Evolutionary conservation across 2,888 invertebrate species (phyloP), one percentile per base, ranked within the genome.

Genomic region (Helleia helle): DNA sequence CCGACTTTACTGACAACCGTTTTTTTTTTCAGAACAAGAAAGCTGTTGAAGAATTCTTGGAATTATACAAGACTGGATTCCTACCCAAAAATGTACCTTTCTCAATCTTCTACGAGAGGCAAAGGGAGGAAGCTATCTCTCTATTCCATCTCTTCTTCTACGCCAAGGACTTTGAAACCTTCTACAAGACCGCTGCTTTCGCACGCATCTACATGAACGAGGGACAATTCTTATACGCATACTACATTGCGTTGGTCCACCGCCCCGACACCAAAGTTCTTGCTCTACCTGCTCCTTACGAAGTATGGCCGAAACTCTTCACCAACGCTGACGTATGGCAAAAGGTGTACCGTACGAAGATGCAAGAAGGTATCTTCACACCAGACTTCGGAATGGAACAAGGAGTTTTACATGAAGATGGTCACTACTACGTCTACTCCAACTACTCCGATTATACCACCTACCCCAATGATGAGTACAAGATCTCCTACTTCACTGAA

Each of bases 401-500:
- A 28, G 87, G 85, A 14, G 62, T 87, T 14, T 62, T 75, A n/a
- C 63, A 65, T 24, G 79, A 80, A 40, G 59, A 65, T 14, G 63
- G 83, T 29, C 56, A 71, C 8, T 86, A 77, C 50, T 65, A 86
- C 14, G 75, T 87, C 55, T 86, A 86, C 42, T 75, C 87, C 11
- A 90, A 90, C 62, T 90, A 89, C 53, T 88, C 88, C 8, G 86
- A 81, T 51, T 57, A 81, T 27, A 58, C 60, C 25, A 65, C 76
- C 50, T 87, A 86, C 56, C 81, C 76, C 49, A 86, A 88, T 51
- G 59, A 79, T 1, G 90, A 91, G 54, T 83, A 86, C 55, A 86
- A 81, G 44, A 52, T 92, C 41, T 79, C 88, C 26, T 92, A 92
- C 71, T 90, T 91, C 71, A 89, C 88, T 18, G 91, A 92, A 60